Percentiles rank a stretch among this genome's conserved stretches.
Conservation (phyloP, 2,797 vertebrate species). For the Helicolenus hilgendorfi region DNA sequence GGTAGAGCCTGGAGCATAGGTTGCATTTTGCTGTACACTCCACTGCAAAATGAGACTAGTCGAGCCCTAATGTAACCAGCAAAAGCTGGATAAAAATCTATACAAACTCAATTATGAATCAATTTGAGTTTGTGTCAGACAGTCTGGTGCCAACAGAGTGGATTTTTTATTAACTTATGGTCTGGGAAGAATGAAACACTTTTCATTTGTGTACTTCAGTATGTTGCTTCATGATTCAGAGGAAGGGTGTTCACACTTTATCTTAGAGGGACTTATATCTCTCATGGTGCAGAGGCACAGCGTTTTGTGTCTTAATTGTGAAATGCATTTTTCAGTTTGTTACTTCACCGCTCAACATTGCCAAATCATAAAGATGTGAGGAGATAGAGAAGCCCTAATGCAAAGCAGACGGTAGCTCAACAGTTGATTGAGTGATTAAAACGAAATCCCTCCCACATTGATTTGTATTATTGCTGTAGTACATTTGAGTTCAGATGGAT, state of each 20-base stretch:
- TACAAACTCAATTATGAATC: conserved; percentile 94
- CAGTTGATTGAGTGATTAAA: conserved; percentile 77
- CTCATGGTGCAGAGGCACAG: conserved; percentile 50
- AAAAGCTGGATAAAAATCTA: conserved; percentile 93
- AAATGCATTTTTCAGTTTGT: conserved; percentile 44
- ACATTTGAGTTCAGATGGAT: conserved; percentile 70
- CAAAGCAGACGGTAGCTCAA: conserved; percentile 65
- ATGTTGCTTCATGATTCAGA: conserved; percentile 90
- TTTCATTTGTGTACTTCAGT: conserved; percentile 94
- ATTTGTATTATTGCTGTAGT: conserved; percentile 65
- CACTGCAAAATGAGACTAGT: conserved; percentile 92
- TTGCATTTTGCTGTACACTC: conserved; percentile 90
- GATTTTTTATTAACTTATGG: conserved; percentile 94
- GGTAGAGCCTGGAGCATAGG: conserved; percentile 75
- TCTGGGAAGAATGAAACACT: conserved; percentile 92
- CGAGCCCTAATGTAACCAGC: conserved; percentile 93
- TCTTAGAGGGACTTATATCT: conserved; percentile 70
- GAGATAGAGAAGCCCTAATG: neutral
- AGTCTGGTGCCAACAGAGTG: conserved; percentile 94
- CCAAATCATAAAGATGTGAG: conserved; percentile 17
- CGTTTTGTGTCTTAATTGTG: conserved; percentile 12
- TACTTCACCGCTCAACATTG: conserved; percentile 5
- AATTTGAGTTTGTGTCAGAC: conserved; percentile 95
- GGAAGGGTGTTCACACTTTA: conserved; percentile 88
- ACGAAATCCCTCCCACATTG: conserved; percentile 72